Percentiles rank a stretch among this genome's conserved stretches.
These are phyloP conservation scores for Diplosoma virens DNA, from an alignment of 23 tunicate genomes.

Conservation along the genomic window DNA sequence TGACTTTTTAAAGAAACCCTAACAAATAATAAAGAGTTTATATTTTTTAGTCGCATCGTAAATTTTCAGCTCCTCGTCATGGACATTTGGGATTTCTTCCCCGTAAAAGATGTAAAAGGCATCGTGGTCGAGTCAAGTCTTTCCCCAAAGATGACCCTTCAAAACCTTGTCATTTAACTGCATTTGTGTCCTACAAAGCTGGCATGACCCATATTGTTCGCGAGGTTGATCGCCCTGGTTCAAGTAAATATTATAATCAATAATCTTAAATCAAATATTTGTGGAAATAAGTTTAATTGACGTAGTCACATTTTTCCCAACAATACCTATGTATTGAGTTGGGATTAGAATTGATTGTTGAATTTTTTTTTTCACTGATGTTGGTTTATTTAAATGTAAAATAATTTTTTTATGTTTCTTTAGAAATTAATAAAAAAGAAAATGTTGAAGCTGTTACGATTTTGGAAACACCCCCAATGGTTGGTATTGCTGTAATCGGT, in stretches of 20 bases:
- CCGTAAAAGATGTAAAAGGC: slow-evolving; percentile 78
- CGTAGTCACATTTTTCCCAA: no score
- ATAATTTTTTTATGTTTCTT: no score
- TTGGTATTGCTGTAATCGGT: slow-evolving; percentile 92
- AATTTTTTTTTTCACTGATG: no score
- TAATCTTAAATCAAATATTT: no score
- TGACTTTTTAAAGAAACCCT: no score
- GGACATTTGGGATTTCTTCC: slow-evolving; percentile 98
- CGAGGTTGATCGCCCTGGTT: slow-evolving; percentile 95
- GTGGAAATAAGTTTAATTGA: no score
- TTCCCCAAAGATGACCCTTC: slow-evolving; percentile 92
- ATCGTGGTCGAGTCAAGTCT: slow-evolving; percentile 94
- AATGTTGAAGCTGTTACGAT: slow-evolving; percentile 97
- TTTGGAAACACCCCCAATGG: slow-evolving; percentile 97
- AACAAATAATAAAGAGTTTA: no score
- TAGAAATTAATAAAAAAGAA: slow-evolving; percentile 97
- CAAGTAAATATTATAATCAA: slow-evolving; percentile 76
- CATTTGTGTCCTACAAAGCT: slow-evolving; percentile 95
- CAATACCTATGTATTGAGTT: no score
- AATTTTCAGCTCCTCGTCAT: slow-evolving; percentile 99
- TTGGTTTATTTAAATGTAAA: no score
- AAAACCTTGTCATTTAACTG: slow-evolving; percentile 95
- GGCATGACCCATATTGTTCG: slow-evolving; percentile 99
- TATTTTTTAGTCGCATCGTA: slow-evolving; percentile 90
- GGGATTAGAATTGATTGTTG: no score